Conservation (phyloP, 2,888 invertebrate species). For the Ectobius pallidus region DNA sequence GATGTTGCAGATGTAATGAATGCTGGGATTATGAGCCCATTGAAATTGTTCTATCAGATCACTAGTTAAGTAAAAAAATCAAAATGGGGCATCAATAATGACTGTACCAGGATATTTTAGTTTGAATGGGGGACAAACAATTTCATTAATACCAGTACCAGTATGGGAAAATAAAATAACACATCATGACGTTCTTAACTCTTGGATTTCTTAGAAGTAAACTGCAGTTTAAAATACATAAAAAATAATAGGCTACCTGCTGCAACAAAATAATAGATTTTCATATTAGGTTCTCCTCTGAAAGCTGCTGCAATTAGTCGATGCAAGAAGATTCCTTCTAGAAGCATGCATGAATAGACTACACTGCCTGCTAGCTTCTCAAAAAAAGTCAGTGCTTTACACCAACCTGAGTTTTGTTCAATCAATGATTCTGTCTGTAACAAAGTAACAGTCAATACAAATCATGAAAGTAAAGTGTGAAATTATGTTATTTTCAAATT, state of each 20-base stretch:
- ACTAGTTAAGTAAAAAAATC: no score
- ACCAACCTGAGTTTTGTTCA: conserved; percentile 59
- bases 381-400: conserved; percentile 61
- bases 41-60: no score
- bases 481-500: not conserved
- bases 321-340: conserved; percentile 70
- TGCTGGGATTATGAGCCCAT: no score
- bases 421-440: conserved; percentile 49
- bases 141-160: not conserved
- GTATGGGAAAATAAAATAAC: not conserved
- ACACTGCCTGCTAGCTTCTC: conserved; percentile 63
- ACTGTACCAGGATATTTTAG: not conserved
- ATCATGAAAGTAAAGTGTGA: not conserved
- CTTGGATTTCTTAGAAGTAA: not conserved
- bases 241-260: no score
- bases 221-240: no score
- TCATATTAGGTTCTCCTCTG: conserved; percentile 60
- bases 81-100: not conserved
- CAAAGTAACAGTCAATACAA: no score
- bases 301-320: conserved; percentile 70
- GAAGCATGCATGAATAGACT: conserved; percentile 72
- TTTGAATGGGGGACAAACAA: not conserved
- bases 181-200: not conserved
- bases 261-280: conserved; percentile 48
- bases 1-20: no score